A percentile compares a stretch with the other conserved stretches of the same genome.
Conservation (phyloP, 2,113 vertebrate species). For the Osmerus mordax region DNA sequence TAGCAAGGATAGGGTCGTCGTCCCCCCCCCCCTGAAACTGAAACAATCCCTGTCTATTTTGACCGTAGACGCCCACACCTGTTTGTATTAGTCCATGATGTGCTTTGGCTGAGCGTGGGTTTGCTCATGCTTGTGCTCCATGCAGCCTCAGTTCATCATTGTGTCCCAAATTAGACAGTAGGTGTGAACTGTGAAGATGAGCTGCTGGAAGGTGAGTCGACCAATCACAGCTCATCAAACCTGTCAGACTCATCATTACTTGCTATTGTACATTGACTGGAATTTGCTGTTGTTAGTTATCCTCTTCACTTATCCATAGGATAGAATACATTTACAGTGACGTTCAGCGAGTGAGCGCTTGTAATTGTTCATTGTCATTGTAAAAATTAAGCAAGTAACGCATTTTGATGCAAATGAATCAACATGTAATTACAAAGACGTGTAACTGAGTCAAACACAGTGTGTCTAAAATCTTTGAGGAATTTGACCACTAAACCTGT, state of each 20-base stretch:
- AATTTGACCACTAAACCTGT: neutral
- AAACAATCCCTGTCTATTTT: slow-evolving; percentile 49
- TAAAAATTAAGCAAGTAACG: too few species aligned
- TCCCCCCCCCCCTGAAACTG: slow-evolving; percentile 48
- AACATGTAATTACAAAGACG: too few species aligned
- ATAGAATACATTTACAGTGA: too few species aligned
- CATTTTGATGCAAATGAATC: too few species aligned
- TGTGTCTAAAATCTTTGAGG: too few species aligned
- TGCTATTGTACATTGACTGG: neutral
- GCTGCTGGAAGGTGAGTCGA: slow-evolving; percentile 33
- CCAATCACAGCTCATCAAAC: neutral
- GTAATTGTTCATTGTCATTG: too few species aligned
- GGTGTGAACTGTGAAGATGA: slow-evolving; percentile 46
- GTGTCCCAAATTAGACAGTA: slow-evolving; percentile 57
- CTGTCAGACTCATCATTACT: neutral
- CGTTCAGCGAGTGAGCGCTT: too few species aligned
- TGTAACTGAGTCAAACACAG: too few species aligned
- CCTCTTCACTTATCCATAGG: neutral
- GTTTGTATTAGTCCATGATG: slow-evolving; percentile 42
- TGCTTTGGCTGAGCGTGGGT: slow-evolving; percentile 17
- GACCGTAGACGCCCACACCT: slow-evolving; percentile 37
- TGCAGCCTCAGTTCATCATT: slow-evolving; percentile 22
- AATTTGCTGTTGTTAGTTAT: neutral
- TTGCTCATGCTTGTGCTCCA: slow-evolving; percentile 18
- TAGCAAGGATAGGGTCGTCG: slow-evolving; percentile 37